A percentile compares a stretch with the other conserved stretches of the same genome.
phyloP scores from a whole-genome alignment of 2,797 vertebrate species.

The Sardinella longiceps region DNA sequence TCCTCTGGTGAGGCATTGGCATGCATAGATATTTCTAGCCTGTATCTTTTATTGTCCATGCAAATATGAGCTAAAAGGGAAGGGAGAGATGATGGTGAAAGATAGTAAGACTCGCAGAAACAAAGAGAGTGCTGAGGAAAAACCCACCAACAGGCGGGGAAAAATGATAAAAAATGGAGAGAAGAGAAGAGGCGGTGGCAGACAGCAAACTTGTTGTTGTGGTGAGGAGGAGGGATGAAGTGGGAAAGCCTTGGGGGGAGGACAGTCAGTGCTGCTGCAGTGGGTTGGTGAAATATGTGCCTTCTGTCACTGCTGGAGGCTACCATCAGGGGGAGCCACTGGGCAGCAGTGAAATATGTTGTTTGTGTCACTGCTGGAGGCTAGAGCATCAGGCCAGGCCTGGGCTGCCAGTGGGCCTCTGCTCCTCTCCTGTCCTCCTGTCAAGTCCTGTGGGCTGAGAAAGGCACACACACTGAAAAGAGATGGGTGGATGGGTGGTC shows the following conservation, averaged over 20 bases:
- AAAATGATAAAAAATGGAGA: neutral
- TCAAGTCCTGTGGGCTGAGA: conserved; percentile 54
- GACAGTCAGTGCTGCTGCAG: neutral
- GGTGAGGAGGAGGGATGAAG: too few species aligned
- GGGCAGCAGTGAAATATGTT: neutral
- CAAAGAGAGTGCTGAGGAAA: neutral
- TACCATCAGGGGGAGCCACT: neutral
- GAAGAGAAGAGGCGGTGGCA: neutral
- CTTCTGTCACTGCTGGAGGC: too few species aligned
- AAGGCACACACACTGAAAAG: conserved; percentile 59
- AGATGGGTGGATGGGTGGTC: neutral
- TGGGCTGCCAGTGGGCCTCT: neutral
- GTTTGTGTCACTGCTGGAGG: too few species aligned
- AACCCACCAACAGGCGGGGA: neutral
- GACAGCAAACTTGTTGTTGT: neutral
- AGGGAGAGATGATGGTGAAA: neutral
- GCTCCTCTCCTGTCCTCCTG: neutral
- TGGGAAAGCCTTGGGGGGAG: too few species aligned
- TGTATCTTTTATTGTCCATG: conserved; percentile 47
- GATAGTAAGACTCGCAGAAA: neutral
- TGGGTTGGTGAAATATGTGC: neutral
- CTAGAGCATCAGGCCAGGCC: neutral
- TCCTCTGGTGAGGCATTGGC: neutral
- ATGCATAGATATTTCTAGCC: conserved; percentile 24
- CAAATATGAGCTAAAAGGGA: neutral